Base-by-base conservation (phyloP, 1,140 invertebrate genomes). In the Leptoteleia sp. region DNA sequence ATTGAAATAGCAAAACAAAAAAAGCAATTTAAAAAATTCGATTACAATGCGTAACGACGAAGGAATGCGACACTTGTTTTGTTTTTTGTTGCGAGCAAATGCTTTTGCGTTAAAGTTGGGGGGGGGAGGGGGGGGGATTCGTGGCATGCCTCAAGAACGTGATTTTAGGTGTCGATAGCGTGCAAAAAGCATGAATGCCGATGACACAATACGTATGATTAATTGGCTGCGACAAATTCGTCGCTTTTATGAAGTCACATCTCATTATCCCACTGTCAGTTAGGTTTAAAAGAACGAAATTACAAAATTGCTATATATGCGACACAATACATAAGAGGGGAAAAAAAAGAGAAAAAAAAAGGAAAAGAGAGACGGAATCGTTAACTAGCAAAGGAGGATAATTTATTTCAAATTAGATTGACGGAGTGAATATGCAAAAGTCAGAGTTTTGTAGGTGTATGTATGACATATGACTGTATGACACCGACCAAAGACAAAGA, bases 151-250 rank as follows among this genome's bases (percentile, higher is more conserved):
- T 12, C 7, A 33, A 12, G 16, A 47, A 29, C 50, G 50, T 68
- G 42, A 68, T 62, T 62, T 62, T 62, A 37, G 57, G 42, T 37
- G 15, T 12, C 9, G 17, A 9, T 37, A 40, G 19, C 59, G 22
- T 64, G 59, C 59, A 38, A 33, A 48, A 17, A 35, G 43, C 29
- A 27, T 31, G 59, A 35, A 31, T 47, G 57, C 6, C 7, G 15
- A 19, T 11, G 29, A 33, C 29, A 52, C 35, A 52, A 31, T 33
- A 13, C n/a, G 25, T 9, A 42, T 17, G 37, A 40, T 42, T 42
- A 17, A 33, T 22, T 7, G n/a, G 31, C 1, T 19, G 12, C 5
- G 19, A 22, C 19, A 22, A 22, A 3, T 22, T 22, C 5, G 5
- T 22, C 19, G 5, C 2, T 22, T 22, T 22, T 22, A 22, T 22